These are phyloP conservation scores for Peromyscus polionotus DNA, from an alignment of 2,113 vertebrate genomes.

Conservation along the genomic window DNA sequence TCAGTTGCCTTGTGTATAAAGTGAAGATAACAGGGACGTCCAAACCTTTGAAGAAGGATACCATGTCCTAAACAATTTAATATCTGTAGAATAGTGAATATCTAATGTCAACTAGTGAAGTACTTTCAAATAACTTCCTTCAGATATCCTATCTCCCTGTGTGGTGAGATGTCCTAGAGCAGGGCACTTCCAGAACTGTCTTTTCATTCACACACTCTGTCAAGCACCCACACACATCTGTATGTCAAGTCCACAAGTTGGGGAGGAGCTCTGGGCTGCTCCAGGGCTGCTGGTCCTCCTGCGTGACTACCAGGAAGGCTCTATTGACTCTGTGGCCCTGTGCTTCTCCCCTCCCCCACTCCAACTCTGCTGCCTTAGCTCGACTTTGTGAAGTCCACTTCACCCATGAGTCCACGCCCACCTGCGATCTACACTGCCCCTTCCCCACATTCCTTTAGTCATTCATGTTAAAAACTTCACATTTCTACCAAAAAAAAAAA, in stretches of 20 bases:
- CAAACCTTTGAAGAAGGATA: background rate
- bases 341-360: background rate
- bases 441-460: background rate
- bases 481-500: background rate
- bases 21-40: background rate
- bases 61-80: background rate
- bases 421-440: background rate
- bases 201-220: background rate
- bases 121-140: background rate
- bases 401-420: background rate
- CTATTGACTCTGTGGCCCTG: background rate
- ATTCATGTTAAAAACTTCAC: background rate
- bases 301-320: background rate
- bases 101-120: background rate
- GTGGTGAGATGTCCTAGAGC: background rate
- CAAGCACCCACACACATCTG: background rate
- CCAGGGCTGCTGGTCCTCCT: background rate
- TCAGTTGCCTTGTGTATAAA: constrained; percentile 11
- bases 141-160: background rate
- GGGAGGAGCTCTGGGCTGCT: background rate
- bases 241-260: background rate
- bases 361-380: background rate
- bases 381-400: background rate
- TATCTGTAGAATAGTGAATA: background rate
- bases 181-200: background rate